Evolutionary conservation across 2,113 vertebrate genomes (phyloP), one percentile per base, ranked within the genome.

Genomic region (Odocoileus virginianus): DNA sequence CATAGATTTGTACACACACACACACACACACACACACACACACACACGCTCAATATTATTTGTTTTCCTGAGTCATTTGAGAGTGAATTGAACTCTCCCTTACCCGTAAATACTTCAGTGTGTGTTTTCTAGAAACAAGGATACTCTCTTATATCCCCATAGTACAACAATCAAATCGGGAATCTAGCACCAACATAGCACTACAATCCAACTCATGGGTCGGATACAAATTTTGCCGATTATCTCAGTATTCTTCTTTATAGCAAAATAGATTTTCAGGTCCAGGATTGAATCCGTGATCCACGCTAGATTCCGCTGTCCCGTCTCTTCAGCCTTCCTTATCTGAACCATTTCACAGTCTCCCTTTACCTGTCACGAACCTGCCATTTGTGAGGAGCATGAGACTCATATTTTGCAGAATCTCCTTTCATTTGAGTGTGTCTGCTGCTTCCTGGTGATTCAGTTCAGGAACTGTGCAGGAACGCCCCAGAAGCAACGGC

Each of bases 401-500:
- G 7, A 33, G 25, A 16, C 54, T 36, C 11, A 15, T 21, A 14
- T 19, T 93, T 17, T 1, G 45, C 61, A 40, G 54, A 23, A 84
- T 0, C 27, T 7, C 14, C 45, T 81, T 61, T 23, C 0, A 7
- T 14, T 7, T 30, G 28, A 58, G 30, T 25, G 19, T 27, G 19
- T 12, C 81, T 85, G 60, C 45, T 76, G 21, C 30, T 43, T 89
- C 87, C 85, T 6, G 25, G 36, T 25, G 61, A 61, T 3, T 4
- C 6, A 4, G 57, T 3, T n/a, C 33, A 6, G 67, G 89, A 10
- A 10, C 58, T 21, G 0, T 54, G 33, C 4, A 19, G 25, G 21
- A 45, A 71, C 0, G 1, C 58, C 43, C 4, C 82, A 36, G 60
- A 88, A n/a, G 33, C 0, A 6, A 17, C 0, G 2, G 0, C 14